Percentiles rank a stretch among this genome's conserved stretches.
These are phyloP conservation scores for Odontamblyopus lacepedii DNA, from an alignment of 2,797 vertebrate genomes.

Conservation along the genomic window DNA sequence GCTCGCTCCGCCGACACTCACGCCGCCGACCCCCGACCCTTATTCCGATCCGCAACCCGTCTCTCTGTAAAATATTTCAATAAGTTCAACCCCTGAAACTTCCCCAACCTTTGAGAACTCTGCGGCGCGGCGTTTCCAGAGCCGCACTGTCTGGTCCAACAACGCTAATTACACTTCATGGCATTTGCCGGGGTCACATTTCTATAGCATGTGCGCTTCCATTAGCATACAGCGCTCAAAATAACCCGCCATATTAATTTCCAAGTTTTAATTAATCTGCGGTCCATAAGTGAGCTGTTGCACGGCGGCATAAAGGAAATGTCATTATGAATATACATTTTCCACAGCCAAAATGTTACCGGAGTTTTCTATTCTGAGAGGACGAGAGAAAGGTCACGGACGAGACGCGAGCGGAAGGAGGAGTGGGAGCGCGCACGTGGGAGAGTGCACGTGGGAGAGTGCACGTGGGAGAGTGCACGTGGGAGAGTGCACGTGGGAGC, in stretches of 20 bases:
- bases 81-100: background rate
- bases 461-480: too few species aligned
- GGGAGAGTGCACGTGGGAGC: too few species aligned
- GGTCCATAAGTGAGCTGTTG: background rate
- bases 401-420: conserved; percentile 1
- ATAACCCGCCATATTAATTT: background rate
- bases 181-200: background rate
- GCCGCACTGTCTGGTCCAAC: background rate
- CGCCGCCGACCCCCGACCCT: background rate
- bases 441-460: too few species aligned
- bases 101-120: background rate
- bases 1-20: background rate
- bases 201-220: background rate
- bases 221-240: background rate
- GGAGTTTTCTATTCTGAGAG: conserved; percentile 19
- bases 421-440: conserved; percentile 6
- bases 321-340: background rate
- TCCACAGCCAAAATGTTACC: conserved; percentile 16
- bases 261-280: conserved; percentile 6
- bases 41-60: background rate
- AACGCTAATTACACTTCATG: background rate
- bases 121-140: background rate
- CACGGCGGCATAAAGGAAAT: conserved; percentile 4
- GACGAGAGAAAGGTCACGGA: conserved; percentile 15
- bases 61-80: background rate